phyloP scores from a whole-genome alignment of 2,888 invertebrate species.

The Chironomus riparius region DNA sequence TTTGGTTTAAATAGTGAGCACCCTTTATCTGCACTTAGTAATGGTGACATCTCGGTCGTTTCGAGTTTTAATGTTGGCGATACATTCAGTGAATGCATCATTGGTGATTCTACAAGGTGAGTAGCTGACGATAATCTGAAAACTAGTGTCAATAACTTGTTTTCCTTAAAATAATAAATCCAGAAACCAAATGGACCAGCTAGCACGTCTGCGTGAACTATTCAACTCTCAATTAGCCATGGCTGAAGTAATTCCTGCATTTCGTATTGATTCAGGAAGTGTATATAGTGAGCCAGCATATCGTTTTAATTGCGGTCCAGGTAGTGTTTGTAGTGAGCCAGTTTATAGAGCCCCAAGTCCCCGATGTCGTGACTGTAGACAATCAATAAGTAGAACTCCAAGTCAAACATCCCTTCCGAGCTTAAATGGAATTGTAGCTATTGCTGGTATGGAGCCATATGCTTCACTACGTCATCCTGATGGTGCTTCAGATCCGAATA shows the following conservation, averaged over 20 bases:
- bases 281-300: conserved; percentile 43
- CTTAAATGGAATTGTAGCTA: conserved; percentile 58
- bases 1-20: conserved; percentile 52
- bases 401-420: conserved; percentile 44
- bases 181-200: conserved; percentile 61
- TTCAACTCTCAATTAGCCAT: conserved; percentile 70
- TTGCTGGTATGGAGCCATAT: conserved; percentile 49
- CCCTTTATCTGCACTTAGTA: conserved; percentile 78
- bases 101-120: conserved; percentile 42
- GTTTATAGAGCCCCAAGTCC: conserved; percentile 54
- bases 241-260: conserved; percentile 59
- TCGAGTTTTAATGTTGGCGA: conserved; percentile 61
- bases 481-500: conserved; percentile 86
- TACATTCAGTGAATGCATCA: conserved; percentile 42
- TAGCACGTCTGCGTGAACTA: conserved; percentile 70
- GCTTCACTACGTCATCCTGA: conserved; percentile 79
- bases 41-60: conserved; percentile 83
- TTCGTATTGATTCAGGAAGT: conserved; percentile 44
- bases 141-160: too few relatives aligned
- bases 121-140: too few relatives aligned
- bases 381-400: conserved; percentile 40
- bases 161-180: not conserved
- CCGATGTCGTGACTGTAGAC: conserved; percentile 32
- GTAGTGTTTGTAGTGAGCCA: conserved; percentile 80
- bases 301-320: conserved; percentile 48